These are phyloP conservation scores for Smittia sp. DNA, from an alignment of 2,888 invertebrate genomes.

Conservation along the genomic window DNA sequence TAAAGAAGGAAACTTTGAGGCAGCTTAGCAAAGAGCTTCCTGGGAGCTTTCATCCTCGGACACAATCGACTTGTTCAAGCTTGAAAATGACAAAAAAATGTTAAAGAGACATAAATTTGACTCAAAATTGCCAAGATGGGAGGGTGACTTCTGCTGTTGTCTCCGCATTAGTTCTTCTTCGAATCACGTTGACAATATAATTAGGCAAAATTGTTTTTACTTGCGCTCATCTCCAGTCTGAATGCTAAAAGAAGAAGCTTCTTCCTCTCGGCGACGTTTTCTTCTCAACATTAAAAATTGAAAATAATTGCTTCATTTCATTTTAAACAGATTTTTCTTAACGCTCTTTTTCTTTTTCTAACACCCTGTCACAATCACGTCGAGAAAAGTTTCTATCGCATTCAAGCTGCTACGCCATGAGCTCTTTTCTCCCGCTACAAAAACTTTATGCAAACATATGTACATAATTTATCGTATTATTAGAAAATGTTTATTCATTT, in stretches of 20 bases:
- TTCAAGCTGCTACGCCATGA: neutral
- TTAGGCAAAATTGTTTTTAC: conserved; percentile 4
- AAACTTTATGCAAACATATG: conserved; percentile 34
- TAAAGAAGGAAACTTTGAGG: neutral
- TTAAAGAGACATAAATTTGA: neutral
- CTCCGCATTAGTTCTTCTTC: neutral
- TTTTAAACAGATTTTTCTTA: neutral
- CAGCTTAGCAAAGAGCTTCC: neutral
- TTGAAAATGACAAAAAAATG: neutral
- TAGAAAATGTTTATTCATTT: conserved; percentile 38
- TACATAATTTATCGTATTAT: conserved; percentile 29
- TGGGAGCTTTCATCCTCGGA: neutral
- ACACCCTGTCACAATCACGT: neutral
- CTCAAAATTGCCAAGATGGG: neutral
- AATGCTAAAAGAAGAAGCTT: neutral
- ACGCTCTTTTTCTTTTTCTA: too few species aligned
- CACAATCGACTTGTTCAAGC: conserved; percentile 2
- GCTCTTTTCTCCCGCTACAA: neutral
- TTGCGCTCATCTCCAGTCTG: neutral
- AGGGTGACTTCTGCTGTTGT: neutral
- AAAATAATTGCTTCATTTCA: conserved; percentile 30
- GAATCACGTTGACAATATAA: conserved; percentile 10
- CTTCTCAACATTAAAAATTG: conserved; percentile 17
- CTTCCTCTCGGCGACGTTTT: neutral
- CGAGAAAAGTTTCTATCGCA: neutral